Evolutionary conservation across 2,888 invertebrate genomes (phyloP), one percentile per base, ranked within the genome.

Genomic region (Lacanobia wlatinum): DNA sequence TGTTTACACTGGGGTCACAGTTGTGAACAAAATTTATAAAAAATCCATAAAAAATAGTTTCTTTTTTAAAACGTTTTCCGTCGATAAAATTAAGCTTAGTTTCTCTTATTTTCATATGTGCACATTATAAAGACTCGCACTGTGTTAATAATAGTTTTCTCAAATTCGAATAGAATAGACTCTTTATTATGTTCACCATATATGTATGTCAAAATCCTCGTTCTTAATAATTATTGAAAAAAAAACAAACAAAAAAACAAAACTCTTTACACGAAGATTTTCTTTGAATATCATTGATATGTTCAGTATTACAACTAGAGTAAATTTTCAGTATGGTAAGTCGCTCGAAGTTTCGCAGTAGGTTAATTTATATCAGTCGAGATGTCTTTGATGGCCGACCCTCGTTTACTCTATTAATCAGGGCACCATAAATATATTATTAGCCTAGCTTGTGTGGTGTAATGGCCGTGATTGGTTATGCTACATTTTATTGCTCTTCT

Each of bases 401-500:
- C 52, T 71, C 38, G 23, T 80, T 73, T 64, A 72, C 70, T 40
- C 59, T 72, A 77, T 70, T 64, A 73, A 82, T 71, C 61, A 76
- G 38, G 52, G 53, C 67, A 58, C 58, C 70, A 78, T 73, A 76
- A 80, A 82, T 83, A 84, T 40, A 55, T 64, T 83, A 84, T 81
- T 77, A 82, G 74, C 65, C 73, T 82, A 74, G 83, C 78, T 85
- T 84, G 84, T 82, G 85, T 74, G 75, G 73, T 84, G 73, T 72
- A 82, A 84, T 90, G 89, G 88, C 46, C 73, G 56, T 82, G 76
- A 84, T 76, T 78, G 75, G 77, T 89, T 88, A 88, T 90, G 87
- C 87, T 88, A 88, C 87, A 90, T 89, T 93, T 93, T 92, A 93
- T 92, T 88, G 87, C 88, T 90, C 88, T 88, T 90, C 89, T 92